Base-by-base conservation (phyloP, 1,140 invertebrate species). In the Hycleus cichorii region DNA sequence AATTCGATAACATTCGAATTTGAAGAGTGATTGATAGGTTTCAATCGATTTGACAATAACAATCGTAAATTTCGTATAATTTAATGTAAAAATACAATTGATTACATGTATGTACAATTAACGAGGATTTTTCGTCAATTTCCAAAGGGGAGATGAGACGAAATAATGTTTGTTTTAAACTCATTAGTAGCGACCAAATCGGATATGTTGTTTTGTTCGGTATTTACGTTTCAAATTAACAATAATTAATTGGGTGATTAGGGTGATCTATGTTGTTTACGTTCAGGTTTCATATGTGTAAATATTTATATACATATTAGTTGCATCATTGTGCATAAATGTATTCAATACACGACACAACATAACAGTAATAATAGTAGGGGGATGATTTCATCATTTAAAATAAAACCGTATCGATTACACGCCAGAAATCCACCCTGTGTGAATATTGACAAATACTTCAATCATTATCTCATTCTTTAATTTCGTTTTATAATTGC, bases 171-270 rank as follows among this genome's bases (percentile, higher is more conserved):
- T 71, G 69, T 62, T 66, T 64, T 68, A 66, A 67, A 62, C 67
- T 71, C 65, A 69, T 71, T 71, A 70, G 67, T 60, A 18, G 32
- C 32, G 63, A 65, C 70, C 65, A 63, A 64, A 64, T 59, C 58
- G 60, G 69, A 69, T 70, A 70, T 67, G 66, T 67, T 67, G 64
- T 69, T 18, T 18, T 68, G 70, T 63, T 64, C 59, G 63, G 63
- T 70, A 69, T 69, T 70, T 70, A 60, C 69, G 58, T 65, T 68
- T 67, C 67, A 66, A 72, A 72, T 71, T 71, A 72, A 69, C 69
- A 68, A 72, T 71, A 70, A 72, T 71, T 71, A 72, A 72, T 72
- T 68, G 70, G 64, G 59, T 63, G 68, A 72, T 72, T 71, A 71
- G 64, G 62, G 68, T 72, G 70, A 71, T 70, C 61, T 66, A 70